phyloP scores from a whole-genome alignment of 2,113 vertebrate species.

The Neodon shergylaensis region DNA sequence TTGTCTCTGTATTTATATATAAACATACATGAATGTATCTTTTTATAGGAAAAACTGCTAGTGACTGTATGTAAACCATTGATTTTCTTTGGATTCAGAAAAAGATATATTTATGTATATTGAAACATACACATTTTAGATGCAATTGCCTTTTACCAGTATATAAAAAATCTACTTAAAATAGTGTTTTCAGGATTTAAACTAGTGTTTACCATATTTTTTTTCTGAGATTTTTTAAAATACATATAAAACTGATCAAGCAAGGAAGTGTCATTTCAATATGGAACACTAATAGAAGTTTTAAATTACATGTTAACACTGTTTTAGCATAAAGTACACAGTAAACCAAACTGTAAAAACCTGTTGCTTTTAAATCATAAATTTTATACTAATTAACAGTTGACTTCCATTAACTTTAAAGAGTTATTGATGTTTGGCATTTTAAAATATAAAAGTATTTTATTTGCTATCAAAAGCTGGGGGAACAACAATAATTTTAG shows the following conservation, averaged over 20 bases:
- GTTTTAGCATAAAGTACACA: constrained; percentile 45
- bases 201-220: background rate
- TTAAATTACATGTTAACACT: background rate
- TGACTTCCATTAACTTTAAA: constrained; percentile 15
- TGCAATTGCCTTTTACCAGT: background rate
- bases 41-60: background rate
- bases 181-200: background rate
- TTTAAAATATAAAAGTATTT: constrained; percentile 20
- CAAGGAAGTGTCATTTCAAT: background rate
- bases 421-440: background rate
- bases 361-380: constrained; percentile 58
- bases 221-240: background rate
- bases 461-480: background rate
- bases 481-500: background rate
- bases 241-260: background rate
- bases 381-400: background rate
- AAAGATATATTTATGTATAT: background rate
- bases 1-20: background rate
- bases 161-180: background rate
- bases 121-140: background rate
- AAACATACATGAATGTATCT: background rate
- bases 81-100: background rate
- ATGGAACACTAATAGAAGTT: constrained; percentile 5
- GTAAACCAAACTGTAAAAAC: background rate
- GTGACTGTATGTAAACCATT: background rate